Base-by-base conservation (phyloP, 2,888 invertebrate species). In the Chrysotoxum bicinctum region DNA sequence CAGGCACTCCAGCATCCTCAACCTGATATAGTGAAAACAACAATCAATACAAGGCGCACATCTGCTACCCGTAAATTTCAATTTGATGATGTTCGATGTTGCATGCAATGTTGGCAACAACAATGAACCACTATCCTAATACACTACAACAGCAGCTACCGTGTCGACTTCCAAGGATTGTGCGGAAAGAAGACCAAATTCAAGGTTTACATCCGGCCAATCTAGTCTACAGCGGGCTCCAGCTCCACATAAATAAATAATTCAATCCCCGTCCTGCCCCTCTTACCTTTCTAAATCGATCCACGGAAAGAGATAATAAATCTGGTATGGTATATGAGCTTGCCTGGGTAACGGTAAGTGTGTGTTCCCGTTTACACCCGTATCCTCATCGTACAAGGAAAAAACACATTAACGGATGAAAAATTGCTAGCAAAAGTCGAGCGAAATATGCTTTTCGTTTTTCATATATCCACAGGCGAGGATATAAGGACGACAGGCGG, bases 31-130 rank as follows among this genome's bases (percentile, higher is more conserved):
- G 52, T 43, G 74, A 85, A 79, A 79, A 76, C 66, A 84, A 80
- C 79, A 80, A 85, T 80, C 79, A 80, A 85, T 80, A 69, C 35
- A 40, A 37, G 45, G 72, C 8, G n/a, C 80, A 79, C 84, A 85
- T 81, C 81, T 85, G 81, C 73, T 48, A 16, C 32, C 76, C 68
- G 81, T 81, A 85, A 85, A 85, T 85, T 81, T 85, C 81, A 81
- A 85, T 85, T 85, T 85, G 81, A 85, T 85, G 76, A 85, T 85
- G 76, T 85, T 81, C 81, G 76, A 85, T 85, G 73, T 76, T 85
- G 85, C 85, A 75, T 85, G 76, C 75, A 40, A 72, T 75, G 80
- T 60, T 80, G 74, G 70, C 70, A 79, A 80, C 80, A 84, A 84
- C 79, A 79, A 75, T 79, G 64, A 40, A 40, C 73, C 40, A 26